Evolutionary conservation across 1,140 invertebrate species (phyloP), one percentile per base, ranked within the genome.

Genomic region (Ceratina calcarata): DNA sequence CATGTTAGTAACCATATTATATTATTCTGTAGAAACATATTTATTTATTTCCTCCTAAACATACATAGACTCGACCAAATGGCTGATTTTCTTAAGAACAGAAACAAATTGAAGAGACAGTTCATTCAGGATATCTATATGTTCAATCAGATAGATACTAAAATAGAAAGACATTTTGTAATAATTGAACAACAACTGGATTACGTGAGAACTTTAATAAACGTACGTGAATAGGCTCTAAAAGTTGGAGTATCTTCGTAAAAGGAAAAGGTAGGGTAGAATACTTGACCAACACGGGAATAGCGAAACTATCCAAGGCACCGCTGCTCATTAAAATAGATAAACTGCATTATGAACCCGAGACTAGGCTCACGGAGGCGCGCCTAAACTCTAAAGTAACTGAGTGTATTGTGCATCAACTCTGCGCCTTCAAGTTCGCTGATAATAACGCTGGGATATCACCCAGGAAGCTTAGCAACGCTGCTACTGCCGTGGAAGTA

Each of bases 251-350:
- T 10, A 58, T 79, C 68, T 57, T 82, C 70, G 60, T 73, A 72
- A 77, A 68, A 61, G 49, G 37, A 57, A 57, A 73, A 66, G 81
- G 37, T 10, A 45, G 37, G 7, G 37, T 45, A 45, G 37, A 45
- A 45, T 45, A 45, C 37, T 45, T 45, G 37, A 45, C 37, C 37
- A 6, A 45, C 37, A 45, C 3, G 37, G 37, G 37, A 45, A 45
- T 45, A 45, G 61, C 64, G 67, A 82, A 87, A 88, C 73, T 84
- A 81, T 79, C 66, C n/a, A 24, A 27, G 71, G 68, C 74, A 84
- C 57, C 77, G 67, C 69, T 73, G 71, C 87, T 89, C 88, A 87
- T 89, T 89, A 89, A 88, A 89, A 89, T 89, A 89, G 86, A 87
- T 89, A 84, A 88, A 80, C 82, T 83, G 79, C 83, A 84, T 89